Percentiles rank a stretch among this genome's conserved stretches.
Conservation (phyloP, 2,797 vertebrate genomes). For the Darevskia nairensis region DNA sequence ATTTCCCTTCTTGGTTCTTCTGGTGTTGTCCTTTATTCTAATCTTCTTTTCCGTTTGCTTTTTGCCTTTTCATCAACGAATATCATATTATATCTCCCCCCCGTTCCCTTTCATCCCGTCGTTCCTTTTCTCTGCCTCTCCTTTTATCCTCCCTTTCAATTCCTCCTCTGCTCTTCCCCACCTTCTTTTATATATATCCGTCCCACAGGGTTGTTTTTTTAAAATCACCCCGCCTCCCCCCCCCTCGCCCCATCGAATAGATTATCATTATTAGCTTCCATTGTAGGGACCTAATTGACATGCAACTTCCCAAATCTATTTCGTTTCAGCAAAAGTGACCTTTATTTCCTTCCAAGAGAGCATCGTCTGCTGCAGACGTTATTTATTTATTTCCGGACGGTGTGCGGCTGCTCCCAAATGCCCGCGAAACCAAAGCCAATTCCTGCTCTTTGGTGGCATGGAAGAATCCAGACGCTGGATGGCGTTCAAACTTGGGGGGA, state of each 20-base stretch:
- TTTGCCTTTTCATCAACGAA: slow-evolving; percentile 51
- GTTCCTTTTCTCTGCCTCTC: slow-evolving; percentile 39
- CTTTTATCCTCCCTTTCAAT: slow-evolving; percentile 22
- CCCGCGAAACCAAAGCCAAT: slow-evolving; percentile 4
- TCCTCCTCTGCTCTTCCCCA: slow-evolving; percentile 39
- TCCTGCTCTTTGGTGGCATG: not conserved
- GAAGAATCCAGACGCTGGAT: too few relatives aligned
- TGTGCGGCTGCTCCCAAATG: not conserved
- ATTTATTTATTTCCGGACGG: not conserved
- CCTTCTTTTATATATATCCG: slow-evolving; percentile 30
- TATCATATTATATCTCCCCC: slow-evolving; percentile 52
- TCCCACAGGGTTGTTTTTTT: slow-evolving; percentile 46
- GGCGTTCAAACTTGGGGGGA: too few relatives aligned
- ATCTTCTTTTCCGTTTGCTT: slow-evolving; percentile 49
- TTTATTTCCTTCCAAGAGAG: slow-evolving; percentile 47
- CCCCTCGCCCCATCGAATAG: slow-evolving; percentile 35
- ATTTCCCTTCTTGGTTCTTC: slow-evolving; percentile 12
- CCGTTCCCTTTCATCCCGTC: slow-evolving; percentile 37
- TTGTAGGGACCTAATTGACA: slow-evolving; percentile 68
- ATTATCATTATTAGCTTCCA: slow-evolving; percentile 71
- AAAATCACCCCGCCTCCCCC: slow-evolving; percentile 7
- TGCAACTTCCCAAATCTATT: slow-evolving; percentile 64
- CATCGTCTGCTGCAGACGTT: slow-evolving; percentile 6
- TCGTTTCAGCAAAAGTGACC: slow-evolving; percentile 67
- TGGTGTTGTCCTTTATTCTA: slow-evolving; percentile 37